Evolutionary conservation across 2,888 invertebrate species (phyloP).

Genomic region (Omphaloscelis lunosa): DNA sequence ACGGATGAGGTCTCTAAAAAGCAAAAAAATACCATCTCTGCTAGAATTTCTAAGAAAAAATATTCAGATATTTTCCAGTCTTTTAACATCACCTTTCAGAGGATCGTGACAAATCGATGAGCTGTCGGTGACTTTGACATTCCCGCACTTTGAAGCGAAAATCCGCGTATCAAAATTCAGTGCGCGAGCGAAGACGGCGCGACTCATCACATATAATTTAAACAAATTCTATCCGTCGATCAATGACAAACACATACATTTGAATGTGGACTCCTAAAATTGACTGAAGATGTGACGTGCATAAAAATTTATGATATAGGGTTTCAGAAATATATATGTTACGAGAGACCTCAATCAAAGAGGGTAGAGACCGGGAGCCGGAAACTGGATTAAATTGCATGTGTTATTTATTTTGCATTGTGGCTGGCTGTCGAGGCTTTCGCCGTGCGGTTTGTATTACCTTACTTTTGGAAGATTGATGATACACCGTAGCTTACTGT

Average conservation of each 20-base stretch:
- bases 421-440: conserved; percentile 40
- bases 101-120: conserved; percentile 62
- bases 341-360: conserved; percentile 38
- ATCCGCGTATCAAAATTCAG: conserved; percentile 56
- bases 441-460: conserved; percentile 38
- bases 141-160: conserved; percentile 32
- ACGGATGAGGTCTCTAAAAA: conserved; percentile 47
- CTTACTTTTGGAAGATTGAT: conserved; percentile 61
- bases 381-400: conserved; percentile 49
- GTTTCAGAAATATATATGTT: conserved; percentile 32
- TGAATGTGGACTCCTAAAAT: conserved; percentile 33
- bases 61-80: conserved; percentile 59
- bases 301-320: conserved; percentile 26
- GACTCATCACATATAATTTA: conserved; percentile 56
- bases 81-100: conserved; percentile 51
- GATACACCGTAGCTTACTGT: conserved; percentile 52
- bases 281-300: conserved; percentile 35
- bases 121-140: conserved; percentile 50
- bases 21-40: conserved; percentile 12
- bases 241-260: conserved; percentile 51
- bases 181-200: conserved; percentile 15
- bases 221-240: conserved; percentile 58
- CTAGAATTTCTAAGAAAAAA: conserved; percentile 34
- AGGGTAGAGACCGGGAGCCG: conserved; percentile 14
- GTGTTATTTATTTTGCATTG: conserved; percentile 58